phyloP scores from a whole-genome alignment of 2,113 vertebrate species.

The Collichthys lucidus region DNA sequence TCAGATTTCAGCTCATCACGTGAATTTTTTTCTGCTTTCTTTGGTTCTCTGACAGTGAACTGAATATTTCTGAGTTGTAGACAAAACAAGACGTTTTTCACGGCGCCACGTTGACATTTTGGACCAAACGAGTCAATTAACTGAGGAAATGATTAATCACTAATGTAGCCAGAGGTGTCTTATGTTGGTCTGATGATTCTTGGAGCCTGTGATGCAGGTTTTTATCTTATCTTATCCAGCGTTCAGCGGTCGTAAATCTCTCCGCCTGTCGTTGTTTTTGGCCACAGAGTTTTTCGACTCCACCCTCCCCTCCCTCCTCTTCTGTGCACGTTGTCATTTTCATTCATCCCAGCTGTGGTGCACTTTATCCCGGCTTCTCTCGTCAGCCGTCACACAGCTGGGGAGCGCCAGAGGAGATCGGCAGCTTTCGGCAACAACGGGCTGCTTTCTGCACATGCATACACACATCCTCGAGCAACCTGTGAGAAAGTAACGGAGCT shows the following conservation, averaged over 20 bases:
- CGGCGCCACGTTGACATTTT: too few species aligned
- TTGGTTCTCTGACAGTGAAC: too few species aligned
- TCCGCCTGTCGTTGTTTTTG: not conserved
- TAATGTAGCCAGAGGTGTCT: too few species aligned
- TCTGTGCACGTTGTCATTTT: slow-evolving; percentile 35
- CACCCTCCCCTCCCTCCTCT: slow-evolving; percentile 9
- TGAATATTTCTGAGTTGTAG: too few species aligned
- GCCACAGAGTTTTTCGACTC: slow-evolving; percentile 28
- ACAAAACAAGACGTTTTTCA: too few species aligned
- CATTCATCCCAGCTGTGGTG: slow-evolving; percentile 65
- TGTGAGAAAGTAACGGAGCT: slow-evolving; percentile 7
- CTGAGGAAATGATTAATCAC: too few species aligned
- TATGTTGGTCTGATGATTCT: too few species aligned
- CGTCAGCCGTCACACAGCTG: slow-evolving; percentile 53
- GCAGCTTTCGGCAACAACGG: slow-evolving; percentile 59
- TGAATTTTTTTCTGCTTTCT: too few species aligned
- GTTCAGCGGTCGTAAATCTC: not conserved
- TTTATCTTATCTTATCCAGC: not conserved
- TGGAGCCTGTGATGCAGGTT: too few species aligned
- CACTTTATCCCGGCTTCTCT: slow-evolving; percentile 25
- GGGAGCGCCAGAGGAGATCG: slow-evolving; percentile 38
- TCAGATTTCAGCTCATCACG: too few species aligned
- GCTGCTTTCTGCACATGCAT: slow-evolving; percentile 59
- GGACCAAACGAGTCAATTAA: too few species aligned
- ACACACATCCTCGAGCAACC: slow-evolving; percentile 54